A percentile compares a stretch with the other conserved stretches of the same genome.
These are phyloP conservation scores for Mythimna lalbum DNA, from an alignment of 2,888 invertebrate species.

Conservation along the genomic window DNA sequence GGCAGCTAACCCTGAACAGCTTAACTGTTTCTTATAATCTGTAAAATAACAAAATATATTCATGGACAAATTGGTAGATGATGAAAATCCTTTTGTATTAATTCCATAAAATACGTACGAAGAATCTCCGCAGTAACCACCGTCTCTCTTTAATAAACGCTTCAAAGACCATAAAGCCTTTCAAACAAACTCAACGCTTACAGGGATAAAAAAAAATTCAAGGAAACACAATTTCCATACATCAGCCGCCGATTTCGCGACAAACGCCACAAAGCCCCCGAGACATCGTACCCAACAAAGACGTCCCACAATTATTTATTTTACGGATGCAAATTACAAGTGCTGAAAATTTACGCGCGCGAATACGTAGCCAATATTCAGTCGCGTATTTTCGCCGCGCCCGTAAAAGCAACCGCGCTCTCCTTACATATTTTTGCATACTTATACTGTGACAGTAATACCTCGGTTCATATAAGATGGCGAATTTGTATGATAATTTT, in stretches of 20 bases:
- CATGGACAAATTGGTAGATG: neutral
- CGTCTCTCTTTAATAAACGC: slow-evolving; percentile 12
- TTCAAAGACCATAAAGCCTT: slow-evolving; percentile 23
- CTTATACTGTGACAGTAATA: slow-evolving; percentile 84
- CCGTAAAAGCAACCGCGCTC: slow-evolving; percentile 80
- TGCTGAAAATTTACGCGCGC: slow-evolving; percentile 77
- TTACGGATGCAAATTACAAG: slow-evolving; percentile 80
- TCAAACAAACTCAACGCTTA: slow-evolving; percentile 36
- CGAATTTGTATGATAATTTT: slow-evolving; percentile 90
- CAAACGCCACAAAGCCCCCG: slow-evolving; percentile 49
- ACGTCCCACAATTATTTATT: slow-evolving; percentile 78
- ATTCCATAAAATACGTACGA: neutral
- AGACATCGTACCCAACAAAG: slow-evolving; percentile 65
- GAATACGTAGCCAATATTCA: slow-evolving; percentile 75
- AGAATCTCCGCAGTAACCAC: slow-evolving; percentile 7
- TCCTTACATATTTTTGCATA: slow-evolving; percentile 88
- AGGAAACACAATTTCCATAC: slow-evolving; percentile 50
- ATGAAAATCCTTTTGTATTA: neutral
- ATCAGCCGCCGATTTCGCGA: slow-evolving; percentile 45
- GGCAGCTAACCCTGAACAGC: too few species aligned
- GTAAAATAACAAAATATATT: too few species aligned
- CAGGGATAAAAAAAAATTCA: slow-evolving; percentile 38
- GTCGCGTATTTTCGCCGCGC: slow-evolving; percentile 76
- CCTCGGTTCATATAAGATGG: slow-evolving; percentile 86
- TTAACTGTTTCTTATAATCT: too few species aligned